Conservation (phyloP, 2,888 invertebrate genomes). For the Cryptocephalus primarius region DNA sequence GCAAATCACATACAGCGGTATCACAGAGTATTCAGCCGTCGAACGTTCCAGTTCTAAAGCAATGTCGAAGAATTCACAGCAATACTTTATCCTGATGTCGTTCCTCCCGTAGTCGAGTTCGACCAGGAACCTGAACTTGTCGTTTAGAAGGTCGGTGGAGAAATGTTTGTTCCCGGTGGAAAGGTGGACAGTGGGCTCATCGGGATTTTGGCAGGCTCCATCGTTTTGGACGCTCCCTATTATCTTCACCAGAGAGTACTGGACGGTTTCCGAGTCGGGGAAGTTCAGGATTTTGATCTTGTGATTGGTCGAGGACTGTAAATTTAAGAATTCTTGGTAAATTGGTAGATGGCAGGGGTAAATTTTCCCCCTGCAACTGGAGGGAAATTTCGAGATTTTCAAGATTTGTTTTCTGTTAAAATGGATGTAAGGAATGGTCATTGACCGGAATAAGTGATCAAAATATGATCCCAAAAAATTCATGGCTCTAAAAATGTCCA, state of each 20-base stretch:
- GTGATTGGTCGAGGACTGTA: slow-evolving; percentile 8
- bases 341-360: no score
- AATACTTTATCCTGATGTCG: slow-evolving; percentile 47
- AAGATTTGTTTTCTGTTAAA: no score
- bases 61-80: slow-evolving; percentile 39
- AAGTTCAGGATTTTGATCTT: slow-evolving; percentile 18
- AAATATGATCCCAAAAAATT: no score
- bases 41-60: slow-evolving; percentile 47
- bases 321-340: no score
- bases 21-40: slow-evolving; percentile 50
- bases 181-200: slow-evolving; percentile 10
- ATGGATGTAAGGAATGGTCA: no score
- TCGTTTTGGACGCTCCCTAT: slow-evolving; percentile 15
- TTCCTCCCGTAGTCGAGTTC: slow-evolving; percentile 55
- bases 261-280: slow-evolving; percentile 14
- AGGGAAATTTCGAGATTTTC: no score
- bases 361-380: no score
- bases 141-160: slow-evolving; percentile 35
- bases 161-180: slow-evolving; percentile 5
- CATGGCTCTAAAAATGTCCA: no score
- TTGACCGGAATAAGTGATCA: no score
- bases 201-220: slow-evolving; percentile 10
- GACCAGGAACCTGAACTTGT: slow-evolving; percentile 59
- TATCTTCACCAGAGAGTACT: slow-evolving; percentile 19
- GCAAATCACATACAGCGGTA: slow-evolving; percentile 77